phyloP scores from a whole-genome alignment of 2,113 vertebrate genomes.

The Tachysurus vachellii region DNA sequence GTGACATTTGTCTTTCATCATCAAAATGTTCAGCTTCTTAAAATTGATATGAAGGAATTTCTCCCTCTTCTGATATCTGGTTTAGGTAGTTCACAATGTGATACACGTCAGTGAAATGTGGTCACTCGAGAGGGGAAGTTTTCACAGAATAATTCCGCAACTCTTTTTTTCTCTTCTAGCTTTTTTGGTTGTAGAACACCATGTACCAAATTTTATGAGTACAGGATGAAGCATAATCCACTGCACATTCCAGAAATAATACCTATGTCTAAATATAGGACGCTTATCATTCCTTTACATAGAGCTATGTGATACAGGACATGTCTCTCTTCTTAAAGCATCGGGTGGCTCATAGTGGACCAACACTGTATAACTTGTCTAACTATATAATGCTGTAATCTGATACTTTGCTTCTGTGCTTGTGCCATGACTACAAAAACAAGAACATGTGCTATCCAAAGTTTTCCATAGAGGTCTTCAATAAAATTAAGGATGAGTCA shows the following conservation, averaged over 20 bases:
- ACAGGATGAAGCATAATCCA: neutral
- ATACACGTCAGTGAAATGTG: neutral
- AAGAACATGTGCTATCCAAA: neutral
- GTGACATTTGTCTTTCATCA: neutral
- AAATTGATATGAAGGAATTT: neutral
- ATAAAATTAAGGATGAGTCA: too few species aligned
- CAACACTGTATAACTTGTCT: neutral
- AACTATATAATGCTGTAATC: neutral
- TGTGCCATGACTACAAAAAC: neutral
- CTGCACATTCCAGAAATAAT: slow-evolving; percentile 33
- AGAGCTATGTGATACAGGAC: slow-evolving; percentile 9
- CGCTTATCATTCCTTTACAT: neutral
- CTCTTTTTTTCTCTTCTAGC: neutral
- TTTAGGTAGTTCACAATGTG: neutral
- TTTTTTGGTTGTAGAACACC: neutral
- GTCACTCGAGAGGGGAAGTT: neutral
- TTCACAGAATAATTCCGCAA: slow-evolving; percentile 2
- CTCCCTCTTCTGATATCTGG: neutral
- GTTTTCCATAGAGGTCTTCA: neutral
- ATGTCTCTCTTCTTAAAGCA: neutral
- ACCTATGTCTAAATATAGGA: slow-evolving; percentile 25
- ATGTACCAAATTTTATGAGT: neutral
- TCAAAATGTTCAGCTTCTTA: neutral
- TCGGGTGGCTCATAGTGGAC: neutral
- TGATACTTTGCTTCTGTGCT: neutral